These are phyloP conservation scores for Eulemur rubriventer DNA, from an alignment of 2,797 vertebrate genomes.

Conservation along the genomic window DNA sequence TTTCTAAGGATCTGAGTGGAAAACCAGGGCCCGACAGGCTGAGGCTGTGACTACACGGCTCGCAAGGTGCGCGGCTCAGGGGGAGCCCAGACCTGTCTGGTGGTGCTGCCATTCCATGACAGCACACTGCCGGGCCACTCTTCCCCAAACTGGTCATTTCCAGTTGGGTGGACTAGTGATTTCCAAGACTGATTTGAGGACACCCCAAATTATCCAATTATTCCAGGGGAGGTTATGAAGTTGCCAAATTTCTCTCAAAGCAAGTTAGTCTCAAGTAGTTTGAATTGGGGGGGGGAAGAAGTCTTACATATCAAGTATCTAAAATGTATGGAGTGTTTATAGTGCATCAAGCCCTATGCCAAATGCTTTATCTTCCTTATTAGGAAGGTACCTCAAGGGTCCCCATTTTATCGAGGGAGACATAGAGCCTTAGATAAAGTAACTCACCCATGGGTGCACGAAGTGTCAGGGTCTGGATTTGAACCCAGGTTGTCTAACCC, in stretches of 20 bases:
- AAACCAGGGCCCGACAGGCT: background rate
- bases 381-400: background rate
- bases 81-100: background rate
- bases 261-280: slow-evolving; percentile 2
- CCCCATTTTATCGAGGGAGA: background rate
- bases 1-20: background rate
- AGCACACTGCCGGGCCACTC: background rate
- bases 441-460: too few relatives aligned
- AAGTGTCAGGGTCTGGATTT: background rate
- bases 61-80: background rate
- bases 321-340: background rate
- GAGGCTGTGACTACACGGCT: background rate
- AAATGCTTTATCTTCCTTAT: background rate
- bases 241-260: slow-evolving; percentile 25
- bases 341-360: background rate
- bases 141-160: slow-evolving; percentile 56
- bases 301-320: background rate
- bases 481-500: background rate
- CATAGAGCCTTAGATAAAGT: background rate
- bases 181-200: slow-evolving; percentile 49
- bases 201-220: slow-evolving; percentile 68
- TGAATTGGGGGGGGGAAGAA: background rate
- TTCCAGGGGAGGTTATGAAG: background rate
- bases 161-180: slow-evolving; percentile 51
- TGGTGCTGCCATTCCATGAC: background rate